Percentiles rank a stretch among this genome's conserved stretches.
Evolutionary conservation across 2,797 vertebrate species (phyloP).

Genomic region (Manis javanica): DNA sequence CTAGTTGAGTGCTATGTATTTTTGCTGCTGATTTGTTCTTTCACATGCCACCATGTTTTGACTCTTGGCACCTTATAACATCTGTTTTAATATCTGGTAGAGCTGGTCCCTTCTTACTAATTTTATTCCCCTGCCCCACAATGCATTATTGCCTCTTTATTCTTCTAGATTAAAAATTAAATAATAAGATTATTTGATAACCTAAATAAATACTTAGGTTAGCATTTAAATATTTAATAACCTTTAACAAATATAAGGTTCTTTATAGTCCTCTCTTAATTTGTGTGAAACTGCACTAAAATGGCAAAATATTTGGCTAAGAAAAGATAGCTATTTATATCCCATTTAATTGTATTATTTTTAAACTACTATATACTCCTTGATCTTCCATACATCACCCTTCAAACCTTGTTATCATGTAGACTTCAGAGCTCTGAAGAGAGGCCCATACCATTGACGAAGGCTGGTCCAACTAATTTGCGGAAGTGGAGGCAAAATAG

Average conservation of each 20-base stretch:
- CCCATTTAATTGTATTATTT: neutral
- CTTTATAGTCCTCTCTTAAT: neutral
- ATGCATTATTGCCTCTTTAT: neutral
- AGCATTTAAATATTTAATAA: slow-evolving; percentile 1
- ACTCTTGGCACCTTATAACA: neutral
- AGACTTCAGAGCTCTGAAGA: neutral
- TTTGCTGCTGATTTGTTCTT: slow-evolving; percentile 23
- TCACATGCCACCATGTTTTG: neutral
- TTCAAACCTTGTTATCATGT: neutral
- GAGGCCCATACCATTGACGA: neutral
- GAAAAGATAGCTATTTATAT: neutral
- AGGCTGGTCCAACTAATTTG: neutral
- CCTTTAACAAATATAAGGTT: neutral
- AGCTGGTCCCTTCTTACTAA: neutral
- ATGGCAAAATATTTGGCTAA: neutral
- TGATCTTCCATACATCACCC: neutral
- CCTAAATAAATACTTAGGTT: neutral
- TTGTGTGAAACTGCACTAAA: slow-evolving; percentile 3
- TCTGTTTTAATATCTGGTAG: neutral
- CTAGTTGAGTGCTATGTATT: neutral
- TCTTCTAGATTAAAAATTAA: neutral
- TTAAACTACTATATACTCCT: neutral
- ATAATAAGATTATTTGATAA: neutral
- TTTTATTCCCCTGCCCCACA: neutral
- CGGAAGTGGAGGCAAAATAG: neutral